A percentile compares a stretch with the other conserved stretches of the same genome.
Evolutionary conservation across 2,113 vertebrate species (phyloP).

Genomic region (Theropithecus gelada): DNA sequence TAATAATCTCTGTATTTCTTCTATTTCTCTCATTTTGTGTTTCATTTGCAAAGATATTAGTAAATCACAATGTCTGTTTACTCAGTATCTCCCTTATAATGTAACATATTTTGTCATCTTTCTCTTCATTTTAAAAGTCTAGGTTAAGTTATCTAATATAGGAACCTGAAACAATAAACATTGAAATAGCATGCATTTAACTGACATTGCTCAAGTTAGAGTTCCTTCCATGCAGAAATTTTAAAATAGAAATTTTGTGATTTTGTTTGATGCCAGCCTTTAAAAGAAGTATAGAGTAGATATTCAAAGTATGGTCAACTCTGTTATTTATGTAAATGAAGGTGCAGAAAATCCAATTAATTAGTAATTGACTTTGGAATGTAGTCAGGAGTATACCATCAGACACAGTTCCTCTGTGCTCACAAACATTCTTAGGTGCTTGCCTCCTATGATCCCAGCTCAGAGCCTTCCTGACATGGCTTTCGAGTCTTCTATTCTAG

Average conservation of each 20-base stretch:
- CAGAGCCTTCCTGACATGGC: neutral
- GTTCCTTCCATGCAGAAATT: constrained; percentile 48
- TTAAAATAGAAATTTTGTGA: constrained; percentile 47
- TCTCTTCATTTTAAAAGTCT: constrained; percentile 24
- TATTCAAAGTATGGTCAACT: constrained; percentile 24
- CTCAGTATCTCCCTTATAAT: neutral
- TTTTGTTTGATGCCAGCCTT: constrained; percentile 46
- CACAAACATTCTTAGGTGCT: neutral
- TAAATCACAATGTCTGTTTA: constrained; percentile 31
- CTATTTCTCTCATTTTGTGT: neutral
- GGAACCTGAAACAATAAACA: constrained; percentile 11
- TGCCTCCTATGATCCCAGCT: neutral
- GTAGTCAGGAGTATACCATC: neutral
- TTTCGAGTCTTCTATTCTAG: neutral
- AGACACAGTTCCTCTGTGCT: neutral
- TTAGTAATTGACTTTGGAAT: constrained; percentile 49
- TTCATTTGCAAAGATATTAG: constrained; percentile 24
- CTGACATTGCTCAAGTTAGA: constrained; percentile 13
- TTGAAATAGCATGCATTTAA: constrained; percentile 15
- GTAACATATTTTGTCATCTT: neutral
- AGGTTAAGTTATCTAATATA: neutral
- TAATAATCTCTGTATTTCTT: neutral
- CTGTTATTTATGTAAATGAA: constrained; percentile 43
- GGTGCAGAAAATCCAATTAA: constrained; percentile 39
- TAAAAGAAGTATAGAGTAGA: constrained; percentile 49